These are phyloP conservation scores for Campopleginae sp. DNA, from an alignment of 2,888 invertebrate species.

Conservation along the genomic window DNA sequence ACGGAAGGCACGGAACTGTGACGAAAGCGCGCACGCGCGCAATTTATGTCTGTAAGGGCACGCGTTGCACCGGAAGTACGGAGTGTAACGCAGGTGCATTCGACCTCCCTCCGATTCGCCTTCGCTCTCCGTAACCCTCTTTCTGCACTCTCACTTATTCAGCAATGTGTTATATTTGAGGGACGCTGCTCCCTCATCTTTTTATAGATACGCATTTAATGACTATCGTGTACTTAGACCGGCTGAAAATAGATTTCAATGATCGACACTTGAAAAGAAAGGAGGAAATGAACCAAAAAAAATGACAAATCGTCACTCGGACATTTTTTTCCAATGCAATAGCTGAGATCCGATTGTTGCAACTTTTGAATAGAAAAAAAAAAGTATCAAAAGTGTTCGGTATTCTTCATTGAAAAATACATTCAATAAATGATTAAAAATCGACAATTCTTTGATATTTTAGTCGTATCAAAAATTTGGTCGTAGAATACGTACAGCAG, in stretches of 20 bases:
- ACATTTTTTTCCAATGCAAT: neutral
- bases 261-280: slow-evolving; percentile 32
- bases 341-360: neutral
- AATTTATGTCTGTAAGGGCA: slow-evolving; percentile 77
- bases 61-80: slow-evolving; percentile 78
- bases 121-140: slow-evolving; percentile 53
- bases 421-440: neutral
- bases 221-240: neutral
- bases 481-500: neutral
- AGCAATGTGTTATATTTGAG: slow-evolving; percentile 47
- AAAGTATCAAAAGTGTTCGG: neutral
- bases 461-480: neutral
- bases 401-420: neutral
- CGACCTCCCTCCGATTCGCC: slow-evolving; percentile 49
- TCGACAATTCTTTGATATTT: neutral
- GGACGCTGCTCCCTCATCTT: slow-evolving; percentile 40
- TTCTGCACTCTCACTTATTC: slow-evolving; percentile 48
- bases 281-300: neutral
- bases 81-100: slow-evolving; percentile 76
- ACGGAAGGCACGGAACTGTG: slow-evolving; percentile 68
- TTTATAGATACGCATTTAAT: slow-evolving; percentile 10
- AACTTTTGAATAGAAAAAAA: neutral
- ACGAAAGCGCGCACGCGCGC: slow-evolving; percentile 73
- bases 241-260: slow-evolving; percentile 15
- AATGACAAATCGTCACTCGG: neutral